phyloP scores from a whole-genome alignment of 37 sponge, comb jelly and placozoan genomes.

The Diacarnus erythraeanus region DNA sequence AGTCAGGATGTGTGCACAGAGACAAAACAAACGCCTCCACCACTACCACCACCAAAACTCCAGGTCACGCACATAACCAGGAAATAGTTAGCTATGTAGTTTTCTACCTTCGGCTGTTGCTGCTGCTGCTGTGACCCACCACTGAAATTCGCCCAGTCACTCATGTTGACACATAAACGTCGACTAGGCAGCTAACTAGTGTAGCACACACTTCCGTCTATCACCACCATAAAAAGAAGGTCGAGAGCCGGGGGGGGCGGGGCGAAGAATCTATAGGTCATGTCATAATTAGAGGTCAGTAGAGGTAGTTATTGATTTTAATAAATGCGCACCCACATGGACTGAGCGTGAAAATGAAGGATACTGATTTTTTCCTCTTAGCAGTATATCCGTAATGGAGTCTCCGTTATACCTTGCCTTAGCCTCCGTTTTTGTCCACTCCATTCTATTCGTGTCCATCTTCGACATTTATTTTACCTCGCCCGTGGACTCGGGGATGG shows the following conservation, averaged over 20 bases:
- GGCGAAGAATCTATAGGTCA: too few relatives aligned
- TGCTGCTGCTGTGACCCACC: slow-evolving; percentile 10
- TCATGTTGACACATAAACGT: slow-evolving; percentile 15
- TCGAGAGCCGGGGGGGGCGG: too few relatives aligned
- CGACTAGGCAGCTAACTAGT: not conserved
- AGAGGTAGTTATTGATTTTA: not conserved
- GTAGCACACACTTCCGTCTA: not conserved
- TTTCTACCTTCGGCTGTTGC: too few relatives aligned
- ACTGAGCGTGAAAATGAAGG: not conserved
- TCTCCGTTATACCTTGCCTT: not conserved
- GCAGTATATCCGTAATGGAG: too few relatives aligned
- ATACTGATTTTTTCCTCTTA: not conserved
- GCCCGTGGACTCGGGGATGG: slow-evolving; percentile 72
- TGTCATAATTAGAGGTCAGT: not conserved
- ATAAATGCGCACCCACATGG: slow-evolving; percentile 24
- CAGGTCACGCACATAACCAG: too few relatives aligned
- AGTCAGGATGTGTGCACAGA: too few relatives aligned
- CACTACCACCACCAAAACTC: too few relatives aligned
- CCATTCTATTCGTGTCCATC: slow-evolving; percentile 72
- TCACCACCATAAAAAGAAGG: too few relatives aligned
- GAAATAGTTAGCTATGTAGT: too few relatives aligned
- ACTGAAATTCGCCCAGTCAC: slow-evolving; percentile 72
- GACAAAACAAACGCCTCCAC: too few relatives aligned
- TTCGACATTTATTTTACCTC: slow-evolving; percentile 92
- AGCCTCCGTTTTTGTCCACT: slow-evolving; percentile 62